Evolutionary conservation across 2,888 invertebrate species (phyloP), one percentile per base, ranked within the genome.

Genomic region (Hofmannophila pseudospretella): DNA sequence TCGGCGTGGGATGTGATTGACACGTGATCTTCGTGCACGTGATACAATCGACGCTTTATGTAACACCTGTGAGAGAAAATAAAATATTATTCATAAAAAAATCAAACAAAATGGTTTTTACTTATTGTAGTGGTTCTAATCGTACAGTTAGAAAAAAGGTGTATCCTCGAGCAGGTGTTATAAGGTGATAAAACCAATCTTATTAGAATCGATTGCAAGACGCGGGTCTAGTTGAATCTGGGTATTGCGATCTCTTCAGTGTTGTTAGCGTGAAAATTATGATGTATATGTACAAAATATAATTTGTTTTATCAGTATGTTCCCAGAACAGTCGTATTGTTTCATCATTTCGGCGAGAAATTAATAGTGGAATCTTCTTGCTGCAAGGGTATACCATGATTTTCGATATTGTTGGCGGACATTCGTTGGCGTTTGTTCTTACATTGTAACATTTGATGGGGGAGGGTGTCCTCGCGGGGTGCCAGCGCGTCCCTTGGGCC

Each of bases 351-450:
- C 72, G 81, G 79, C 74, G 66, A 71, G 64, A 79, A 79, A 76
- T 65, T 67, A 60, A 49, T 72, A 66, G 62, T 65, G 58, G 66
- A 72, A 67, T 59, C 64, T 79, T 81, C 80, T 82, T 82, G 85
- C 79, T 75, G 75, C 79, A 81, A 74, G 79, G 85, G 84, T 84
- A 80, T 82, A 78, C 80, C 85, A 82, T 78, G 63, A 61, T 69
- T 71, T 59, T 73, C 70, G 67, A 67, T 69, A 74, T 74, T 73
- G 75, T 84, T 77, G 80, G 78, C 71, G 67, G 63, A 67, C 50
- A 61, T 65, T 66, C 65, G 74, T 78, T 80, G 78, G 81, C 73
- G 71, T 71, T 54, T 38, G 44, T 45, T 65, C 58, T 58, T 56
- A 61, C 64, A 58, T 64, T 59, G 50, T 53, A 41, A 58, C 49